A percentile compares a stretch with the other conserved stretches of the same genome.
Conservation (phyloP, 2,888 invertebrate genomes). For the Maniola hyperantus region DNA sequence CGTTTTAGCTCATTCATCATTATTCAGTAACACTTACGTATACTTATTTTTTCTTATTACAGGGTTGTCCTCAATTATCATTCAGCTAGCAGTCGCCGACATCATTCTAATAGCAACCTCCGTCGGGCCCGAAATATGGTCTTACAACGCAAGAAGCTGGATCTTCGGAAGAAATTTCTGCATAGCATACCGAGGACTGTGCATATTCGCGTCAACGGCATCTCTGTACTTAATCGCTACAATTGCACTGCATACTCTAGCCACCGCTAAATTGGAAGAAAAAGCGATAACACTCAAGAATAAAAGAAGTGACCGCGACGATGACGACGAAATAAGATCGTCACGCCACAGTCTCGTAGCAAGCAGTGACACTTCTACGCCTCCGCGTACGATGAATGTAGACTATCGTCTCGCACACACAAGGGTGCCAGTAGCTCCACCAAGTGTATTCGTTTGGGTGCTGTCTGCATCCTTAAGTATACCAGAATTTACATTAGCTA, state of each 20-base stretch:
- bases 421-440: slow-evolving; percentile 75
- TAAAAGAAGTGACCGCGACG: slow-evolving; percentile 59
- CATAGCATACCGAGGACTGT: slow-evolving; percentile 79
- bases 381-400: slow-evolving; percentile 78
- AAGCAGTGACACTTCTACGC: slow-evolving; percentile 73
- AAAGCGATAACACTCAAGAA: slow-evolving; percentile 60
- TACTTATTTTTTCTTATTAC: slow-evolving; percentile 52
- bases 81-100: slow-evolving; percentile 81
- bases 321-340: slow-evolving; percentile 72
- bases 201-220: slow-evolving; percentile 81
- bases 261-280: slow-evolving; percentile 78
- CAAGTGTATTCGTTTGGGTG: slow-evolving; percentile 82
- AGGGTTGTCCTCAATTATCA: slow-evolving; percentile 78
- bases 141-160: slow-evolving; percentile 78
- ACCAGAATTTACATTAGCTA: slow-evolving; percentile 81
- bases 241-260: slow-evolving; percentile 82
- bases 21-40: neutral
- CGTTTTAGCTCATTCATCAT: no score
- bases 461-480: slow-evolving; percentile 82
- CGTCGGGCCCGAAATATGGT: slow-evolving; percentile 78
- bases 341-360: slow-evolving; percentile 76
- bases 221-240: slow-evolving; percentile 81
- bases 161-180: slow-evolving; percentile 74
- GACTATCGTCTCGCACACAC: slow-evolving; percentile 76
- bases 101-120: slow-evolving; percentile 68